Percentiles rank a stretch among this genome's conserved stretches.
Evolutionary conservation across 2,113 vertebrate genomes (phyloP).

Genomic region (Leucoraja erinaceus): DNA sequence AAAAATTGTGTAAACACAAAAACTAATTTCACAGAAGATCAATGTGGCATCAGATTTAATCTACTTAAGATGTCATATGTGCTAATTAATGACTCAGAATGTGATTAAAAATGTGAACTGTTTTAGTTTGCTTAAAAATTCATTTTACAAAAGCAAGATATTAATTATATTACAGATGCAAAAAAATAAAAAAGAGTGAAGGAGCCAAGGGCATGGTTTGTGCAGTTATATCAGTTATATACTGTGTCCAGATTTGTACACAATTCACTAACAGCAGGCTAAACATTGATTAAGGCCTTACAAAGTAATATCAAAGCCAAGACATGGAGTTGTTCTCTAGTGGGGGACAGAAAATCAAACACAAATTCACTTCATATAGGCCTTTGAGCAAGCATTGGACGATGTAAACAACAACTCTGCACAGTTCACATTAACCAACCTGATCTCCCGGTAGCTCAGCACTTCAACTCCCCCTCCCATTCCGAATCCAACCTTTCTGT

Average conservation of each 20-base stretch:
- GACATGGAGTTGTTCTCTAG: neutral
- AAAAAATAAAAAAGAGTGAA: neutral
- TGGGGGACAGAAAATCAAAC: neutral
- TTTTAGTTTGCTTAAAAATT: neutral
- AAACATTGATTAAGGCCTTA: neutral
- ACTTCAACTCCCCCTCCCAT: no score
- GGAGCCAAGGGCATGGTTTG: neutral
- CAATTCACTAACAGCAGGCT: neutral
- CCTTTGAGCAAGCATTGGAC: neutral
- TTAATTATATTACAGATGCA: neutral
- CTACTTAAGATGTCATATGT: neutral
- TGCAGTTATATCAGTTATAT: neutral
- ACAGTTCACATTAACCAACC: no score
- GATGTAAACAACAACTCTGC: no score
- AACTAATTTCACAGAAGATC: neutral
- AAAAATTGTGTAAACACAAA: no score
- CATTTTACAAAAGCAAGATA: neutral
- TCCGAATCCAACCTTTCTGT: no score
- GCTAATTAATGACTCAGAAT: neutral
- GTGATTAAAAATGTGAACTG: neutral
- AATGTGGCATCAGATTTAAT: neutral
- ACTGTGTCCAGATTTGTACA: neutral
- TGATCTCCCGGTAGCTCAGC: no score
- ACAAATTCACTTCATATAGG: neutral
- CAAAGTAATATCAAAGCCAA: neutral